Evolutionary conservation across 2,797 vertebrate genomes (phyloP).

Genomic region (Percopsis omiscomaycus): DNA sequence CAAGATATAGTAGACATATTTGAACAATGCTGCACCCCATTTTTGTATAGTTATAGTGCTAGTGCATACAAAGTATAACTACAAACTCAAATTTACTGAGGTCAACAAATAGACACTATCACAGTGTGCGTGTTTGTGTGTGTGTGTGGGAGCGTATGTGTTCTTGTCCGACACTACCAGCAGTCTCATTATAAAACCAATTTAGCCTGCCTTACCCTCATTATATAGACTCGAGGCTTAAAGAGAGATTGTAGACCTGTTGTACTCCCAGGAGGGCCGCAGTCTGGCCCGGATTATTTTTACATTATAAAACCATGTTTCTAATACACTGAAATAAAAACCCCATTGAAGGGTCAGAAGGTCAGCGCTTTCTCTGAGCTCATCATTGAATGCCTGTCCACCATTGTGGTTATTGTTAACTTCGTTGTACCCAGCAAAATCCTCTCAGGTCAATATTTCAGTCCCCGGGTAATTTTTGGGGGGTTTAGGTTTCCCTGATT

Average conservation of each 20-base stretch:
- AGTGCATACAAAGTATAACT: too few species aligned
- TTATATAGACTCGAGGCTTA: constrained; percentile 62
- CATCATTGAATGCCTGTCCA: constrained; percentile 20
- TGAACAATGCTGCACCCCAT: too few species aligned
- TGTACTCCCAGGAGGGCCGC: constrained; percentile 47
- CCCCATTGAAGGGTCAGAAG: constrained; percentile 23
- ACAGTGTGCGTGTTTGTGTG: not conserved
- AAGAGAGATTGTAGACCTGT: constrained; percentile 65
- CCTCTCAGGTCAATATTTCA: constrained; percentile 5
- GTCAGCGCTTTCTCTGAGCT: constrained; percentile 43
- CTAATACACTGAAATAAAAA: constrained; percentile 56
- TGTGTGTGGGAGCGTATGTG: constrained; percentile 24
- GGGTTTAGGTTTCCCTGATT: constrained; percentile 30
- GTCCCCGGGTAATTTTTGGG: constrained; percentile 9
- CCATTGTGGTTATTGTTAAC: constrained; percentile 9
- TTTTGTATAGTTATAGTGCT: too few species aligned
- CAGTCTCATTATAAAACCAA: constrained; percentile 74
- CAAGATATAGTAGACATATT: too few species aligned
- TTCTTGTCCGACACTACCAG: constrained; percentile 55
- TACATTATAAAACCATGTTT: constrained; percentile 55
- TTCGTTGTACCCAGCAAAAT: constrained; percentile 18
- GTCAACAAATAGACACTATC: too few species aligned
- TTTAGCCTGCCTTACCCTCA: constrained; percentile 67
- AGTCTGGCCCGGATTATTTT: constrained; percentile 57
- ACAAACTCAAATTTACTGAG: too few species aligned